Evolutionary conservation across 2,888 invertebrate genomes (phyloP).

Genomic region (Sabatieria punctata): DNA sequence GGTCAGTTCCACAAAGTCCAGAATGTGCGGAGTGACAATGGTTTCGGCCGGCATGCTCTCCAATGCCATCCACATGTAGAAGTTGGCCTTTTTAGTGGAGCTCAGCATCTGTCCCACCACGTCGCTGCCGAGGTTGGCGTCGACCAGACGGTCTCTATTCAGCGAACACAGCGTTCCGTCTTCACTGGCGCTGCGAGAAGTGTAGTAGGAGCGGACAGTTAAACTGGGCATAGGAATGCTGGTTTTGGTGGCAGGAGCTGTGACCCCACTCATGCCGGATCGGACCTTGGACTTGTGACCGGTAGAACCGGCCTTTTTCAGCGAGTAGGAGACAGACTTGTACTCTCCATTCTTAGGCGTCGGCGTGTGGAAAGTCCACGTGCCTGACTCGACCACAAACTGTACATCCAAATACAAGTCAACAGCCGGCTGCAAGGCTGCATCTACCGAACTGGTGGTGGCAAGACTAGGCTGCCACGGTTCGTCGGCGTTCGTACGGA

Average conservation of each 20-base stretch:
- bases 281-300: no score
- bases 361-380: slow-evolving; percentile 20
- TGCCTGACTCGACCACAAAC: slow-evolving; percentile 22
- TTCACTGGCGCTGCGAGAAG: no score
- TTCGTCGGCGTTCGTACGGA: no score
- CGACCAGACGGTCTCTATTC: no score
- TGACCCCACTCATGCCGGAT: no score
- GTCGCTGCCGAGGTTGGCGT: no score
- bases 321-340: no score
- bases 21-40: slow-evolving; percentile 83
- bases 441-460: no score
- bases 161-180: no score
- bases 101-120: slow-evolving; percentile 6
- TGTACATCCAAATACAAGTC: slow-evolving; percentile 25
- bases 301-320: no score
- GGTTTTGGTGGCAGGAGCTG: neutral
- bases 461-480: no score
- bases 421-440: slow-evolving; percentile 13
- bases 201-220: neutral
- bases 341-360: no score
- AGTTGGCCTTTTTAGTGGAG: slow-evolving; percentile 55
- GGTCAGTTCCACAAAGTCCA: slow-evolving; percentile 80
- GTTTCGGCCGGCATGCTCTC: slow-evolving; percentile 95
- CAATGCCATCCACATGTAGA: slow-evolving; percentile 83
- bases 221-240: neutral